Evolutionary conservation across 2,797 vertebrate species (phyloP), one percentile per base, ranked within the genome.

Genomic region (Pagetopsis macropterus): DNA sequence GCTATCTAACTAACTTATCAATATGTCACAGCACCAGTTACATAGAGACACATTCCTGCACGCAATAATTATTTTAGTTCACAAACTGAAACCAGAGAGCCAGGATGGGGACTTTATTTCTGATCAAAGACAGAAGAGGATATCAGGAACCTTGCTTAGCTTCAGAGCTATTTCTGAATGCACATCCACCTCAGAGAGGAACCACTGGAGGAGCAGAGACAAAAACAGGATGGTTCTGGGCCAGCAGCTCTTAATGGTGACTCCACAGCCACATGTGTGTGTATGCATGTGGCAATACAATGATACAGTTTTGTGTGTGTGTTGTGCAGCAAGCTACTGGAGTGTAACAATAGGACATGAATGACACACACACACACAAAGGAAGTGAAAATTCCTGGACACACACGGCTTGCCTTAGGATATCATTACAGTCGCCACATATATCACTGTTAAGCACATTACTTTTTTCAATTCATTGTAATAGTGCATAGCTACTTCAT

Each of bases 141-240:
- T 33, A 61, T 67, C 46, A 45, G 37, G 9, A 63, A 65, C 72
- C 5, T 16, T 16, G 41, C 50, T 45, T 54, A 48, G 12, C 52
- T 69, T 52, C 14, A n/a, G 46, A 48, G 64, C 37, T 10, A 61
- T 81, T 71, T 27, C 66, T 83, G 50, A 70, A 43, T 1, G 17
- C 33, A 17, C 33, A 46, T 57, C 58, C 69, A 72, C 62, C 67
- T 64, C 69, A 48, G 65, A 11, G 66, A 75, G 77, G 83, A 91
- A 91, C 89, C 89, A 89, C 79, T 76, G 84, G 85, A 92, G 88
- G 89, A 92, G 90, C 84, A 79, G 76, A 37, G 79, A 93, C 86
- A 86, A 93, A 93, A 90, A 92, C 93, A 93, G 92, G 92, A 94
- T 93, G 92, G 88, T 83, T 82, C 64, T 68, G 69, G 64, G 62